Base-by-base conservation (phyloP, 2,113 vertebrate species). In the Arothron firmamentum region DNA sequence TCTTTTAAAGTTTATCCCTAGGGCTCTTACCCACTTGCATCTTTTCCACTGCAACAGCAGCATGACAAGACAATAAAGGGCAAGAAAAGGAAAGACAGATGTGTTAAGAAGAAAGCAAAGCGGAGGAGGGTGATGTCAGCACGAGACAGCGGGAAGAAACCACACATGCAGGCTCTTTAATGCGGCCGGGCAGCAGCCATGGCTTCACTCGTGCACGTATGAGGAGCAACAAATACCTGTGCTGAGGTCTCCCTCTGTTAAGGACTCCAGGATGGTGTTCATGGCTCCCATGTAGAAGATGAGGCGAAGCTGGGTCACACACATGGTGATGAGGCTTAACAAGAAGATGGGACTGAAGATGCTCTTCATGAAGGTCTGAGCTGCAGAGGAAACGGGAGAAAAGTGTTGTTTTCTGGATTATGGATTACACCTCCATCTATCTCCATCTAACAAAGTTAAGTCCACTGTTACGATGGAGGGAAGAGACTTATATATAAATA, bases 211-310 rank as follows among this genome's bases (percentile, higher is more conserved):
- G 3, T 6, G 28, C 28, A 6, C 8, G 2, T 31, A 31, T 31
- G 28, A 34, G 19, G 2, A 6, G 3, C 15, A 4, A 34, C 50
- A 69, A 70, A 38, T 74, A 97, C 97, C 96, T 90, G 89, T 90
- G 52, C 48, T 84, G 60, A 94, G 75, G 21, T 96, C 87, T 10
- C 92, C 89, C 0, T 87, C 91, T 3, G 93, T 92, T 52, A 98
- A 88, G 14, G 92, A 94, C 75, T 94, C 92, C 18, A 99, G 91
- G 80, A 98, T 97, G 64, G 88, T 96, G 84, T 98, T 98, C 96
- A 98, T 97, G 83, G 97, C 96, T 0, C 97, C 97, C 97, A 98
- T 98, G 89, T 98, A 99, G 89, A 99, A 98, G 90, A 98, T 98
- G 82, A 99, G 95, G 0, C 96, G 88, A 23, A 99, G 92, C 85